Evolutionary conservation across 1,140 invertebrate species (phyloP).

Genomic region (Phymorhynchus buccinoides): DNA sequence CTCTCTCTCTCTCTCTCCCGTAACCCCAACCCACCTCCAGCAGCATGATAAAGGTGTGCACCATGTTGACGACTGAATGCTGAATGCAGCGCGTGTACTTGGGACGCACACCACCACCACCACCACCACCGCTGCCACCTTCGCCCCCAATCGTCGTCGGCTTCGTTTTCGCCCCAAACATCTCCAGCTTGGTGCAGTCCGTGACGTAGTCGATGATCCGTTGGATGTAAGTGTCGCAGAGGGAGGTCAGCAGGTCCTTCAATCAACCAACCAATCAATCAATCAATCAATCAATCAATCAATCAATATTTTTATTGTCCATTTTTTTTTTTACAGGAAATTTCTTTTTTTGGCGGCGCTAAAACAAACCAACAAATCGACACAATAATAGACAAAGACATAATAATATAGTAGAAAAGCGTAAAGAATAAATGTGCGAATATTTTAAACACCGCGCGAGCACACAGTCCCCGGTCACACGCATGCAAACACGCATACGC

Average conservation of each 20-base stretch:
- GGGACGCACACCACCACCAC: conserved; percentile 32
- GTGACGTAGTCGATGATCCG: conserved; percentile 65
- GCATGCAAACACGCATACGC: too few relatives aligned
- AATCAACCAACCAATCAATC: too few relatives aligned
- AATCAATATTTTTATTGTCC: too few relatives aligned
- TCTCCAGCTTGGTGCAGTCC: conserved; percentile 63
- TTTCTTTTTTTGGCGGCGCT: too few relatives aligned
- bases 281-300: too few relatives aligned
- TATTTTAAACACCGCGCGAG: too few relatives aligned
- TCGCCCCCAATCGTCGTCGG: too few relatives aligned
- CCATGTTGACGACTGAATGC: conserved; percentile 69
- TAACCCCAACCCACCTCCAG: conserved; percentile 61
- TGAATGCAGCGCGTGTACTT: conserved; percentile 63
- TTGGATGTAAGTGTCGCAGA: conserved; percentile 69
- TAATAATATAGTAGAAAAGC: background rate
- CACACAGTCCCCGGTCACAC: background rate
- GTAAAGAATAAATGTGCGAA: too few relatives aligned
- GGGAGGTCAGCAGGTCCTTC: conserved; percentile 50
- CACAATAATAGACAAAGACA: conserved; percentile 6
- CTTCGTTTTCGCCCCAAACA: conserved; percentile 54
- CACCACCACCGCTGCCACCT: background rate
- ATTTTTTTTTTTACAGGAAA: too few relatives aligned
- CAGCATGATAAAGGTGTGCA: conserved; percentile 65
- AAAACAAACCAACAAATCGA: too few relatives aligned
- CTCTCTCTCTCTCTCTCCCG: too few relatives aligned